Evolutionary conservation across 2,113 vertebrate genomes (phyloP).

Genomic region (Loxodonta africana): DNA sequence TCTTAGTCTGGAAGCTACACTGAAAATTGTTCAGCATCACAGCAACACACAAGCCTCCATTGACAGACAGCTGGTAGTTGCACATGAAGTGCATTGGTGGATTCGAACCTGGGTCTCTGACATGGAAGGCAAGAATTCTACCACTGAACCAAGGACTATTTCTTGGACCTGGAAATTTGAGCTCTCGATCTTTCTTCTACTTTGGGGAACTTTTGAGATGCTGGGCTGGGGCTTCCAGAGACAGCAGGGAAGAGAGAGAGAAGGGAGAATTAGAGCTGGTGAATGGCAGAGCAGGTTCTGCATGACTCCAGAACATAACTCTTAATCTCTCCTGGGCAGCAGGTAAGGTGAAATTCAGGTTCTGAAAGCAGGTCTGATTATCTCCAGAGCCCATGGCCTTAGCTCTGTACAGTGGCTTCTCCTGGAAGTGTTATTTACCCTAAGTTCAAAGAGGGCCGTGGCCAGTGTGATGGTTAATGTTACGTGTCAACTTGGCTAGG

Average conservation of each 20-base stretch:
- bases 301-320: not conserved
- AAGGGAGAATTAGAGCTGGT: too few species aligned
- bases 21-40: not conserved
- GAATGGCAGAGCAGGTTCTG: not conserved
- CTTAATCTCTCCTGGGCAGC: not conserved
- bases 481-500: not conserved
- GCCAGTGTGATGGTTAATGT: not conserved
- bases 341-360: rapidly evolving
- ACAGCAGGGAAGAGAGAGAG: not conserved
- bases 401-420: rapidly evolving
- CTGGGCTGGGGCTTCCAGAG: not conserved
- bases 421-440: not conserved
- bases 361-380: not conserved
- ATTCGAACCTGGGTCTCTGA: not conserved
- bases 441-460: not conserved
- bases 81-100: not conserved
- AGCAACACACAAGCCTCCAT: not conserved
- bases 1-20: not conserved
- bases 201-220: not conserved
- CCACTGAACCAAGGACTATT: not conserved
- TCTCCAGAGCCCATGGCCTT: not conserved
- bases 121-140: not conserved
- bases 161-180: too few species aligned
- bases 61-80: not conserved
- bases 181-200: not conserved